Percentiles rank a stretch among this genome's conserved stretches.
These are phyloP conservation scores for Pristionchus mayeri DNA, from an alignment of 2,888 invertebrate genomes.

Conservation along the genomic window DNA sequence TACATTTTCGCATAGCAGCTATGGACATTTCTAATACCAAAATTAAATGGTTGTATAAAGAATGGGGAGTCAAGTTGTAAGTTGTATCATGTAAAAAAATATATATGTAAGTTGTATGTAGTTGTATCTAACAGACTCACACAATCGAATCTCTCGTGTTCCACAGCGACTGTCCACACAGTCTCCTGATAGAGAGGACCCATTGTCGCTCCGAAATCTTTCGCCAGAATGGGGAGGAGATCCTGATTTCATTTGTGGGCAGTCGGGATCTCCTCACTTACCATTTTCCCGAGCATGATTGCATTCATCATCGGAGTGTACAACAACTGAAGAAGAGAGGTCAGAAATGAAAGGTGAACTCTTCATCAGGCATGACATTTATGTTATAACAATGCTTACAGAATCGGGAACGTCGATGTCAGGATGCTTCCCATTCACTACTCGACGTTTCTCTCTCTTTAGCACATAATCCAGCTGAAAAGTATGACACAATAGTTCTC, in stretches of 20 bases:
- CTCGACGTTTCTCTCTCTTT: not conserved
- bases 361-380: no score
- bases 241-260: not conserved
- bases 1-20: no score
- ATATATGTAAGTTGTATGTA: not conserved
- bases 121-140: not conserved
- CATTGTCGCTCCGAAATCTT: not conserved
- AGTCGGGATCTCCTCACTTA: not conserved
- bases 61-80: no score
- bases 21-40: no score
- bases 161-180: not conserved
- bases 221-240: not conserved
- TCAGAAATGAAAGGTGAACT: no score
- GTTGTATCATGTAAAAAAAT: not conserved
- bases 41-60: no score
- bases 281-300: not conserved
- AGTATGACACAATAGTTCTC: no score
- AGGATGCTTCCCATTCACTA: not conserved
- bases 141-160: not conserved
- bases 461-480: not conserved
- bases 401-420: not conserved
- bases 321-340: not conserved
- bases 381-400: no score
- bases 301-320: constrained; percentile 6
- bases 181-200: not conserved